Base-by-base conservation (phyloP, 1,140 invertebrate species). In the Leucophenga varia region DNA sequence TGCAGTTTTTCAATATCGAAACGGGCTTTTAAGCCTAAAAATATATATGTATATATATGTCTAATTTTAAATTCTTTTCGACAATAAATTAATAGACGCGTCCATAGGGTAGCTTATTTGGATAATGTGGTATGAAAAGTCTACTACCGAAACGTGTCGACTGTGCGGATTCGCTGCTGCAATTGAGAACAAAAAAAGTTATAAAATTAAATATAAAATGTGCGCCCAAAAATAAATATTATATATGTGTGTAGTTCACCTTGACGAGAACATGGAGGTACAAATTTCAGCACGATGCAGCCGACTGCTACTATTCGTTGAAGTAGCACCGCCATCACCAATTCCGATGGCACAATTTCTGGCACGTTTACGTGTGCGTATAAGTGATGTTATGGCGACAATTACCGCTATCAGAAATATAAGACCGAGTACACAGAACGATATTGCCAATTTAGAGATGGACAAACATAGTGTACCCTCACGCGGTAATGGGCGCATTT, bases 401-500 rank as follows among this genome's bases (percentile, higher is more conserved):
- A 84, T 78, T 2, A 86, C 79, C 2, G 85, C 85, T 22, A 81
- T 77, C 3, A 87, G 65, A 57, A 88, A 85, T 38, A 88, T 81
- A 3, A 86, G 58, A 8, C 86, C 83, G 49, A 88, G 68, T 1
- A 86, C 69, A 49, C 84, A 85, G 52, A 88, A 86, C 0, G 85
- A 81, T 20, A 86, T 74, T 6, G 85, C 84, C 80, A 88, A 81
- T 77, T 85, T 86, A 2, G 85, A 83, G 4, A 85, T 81, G 17
- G 85, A 87, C 40, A 88, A 72, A 55, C 86, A 88, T n/a, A 88
- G 46, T 3, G 71, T 74, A n/a, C 73, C 68, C 49, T 75, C 70
- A 20, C 59, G 55, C 0, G 45, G 54, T n/a, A 64, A 30, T 1
- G 50, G 41, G 2, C 67, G 52, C 4, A 72, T 49, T 54, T 67